Evolutionary conservation across 23 tunicate genomes (phyloP).

Genomic region (Trididemnum clinides): DNA sequence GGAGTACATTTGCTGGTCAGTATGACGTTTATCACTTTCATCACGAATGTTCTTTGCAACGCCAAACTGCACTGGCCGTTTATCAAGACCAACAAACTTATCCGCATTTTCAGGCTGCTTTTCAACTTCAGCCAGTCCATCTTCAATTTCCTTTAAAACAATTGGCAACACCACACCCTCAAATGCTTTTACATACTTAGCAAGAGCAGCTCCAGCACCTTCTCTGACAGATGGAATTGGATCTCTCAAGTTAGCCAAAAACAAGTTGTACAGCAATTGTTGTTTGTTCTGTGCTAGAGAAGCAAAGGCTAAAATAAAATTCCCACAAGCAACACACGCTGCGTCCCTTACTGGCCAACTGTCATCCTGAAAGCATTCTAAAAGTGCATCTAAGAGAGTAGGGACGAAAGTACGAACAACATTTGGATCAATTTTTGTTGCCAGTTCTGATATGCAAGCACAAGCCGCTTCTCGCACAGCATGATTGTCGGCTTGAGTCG

Average conservation of each 20-base stretch:
- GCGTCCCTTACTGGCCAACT: slow-evolving; percentile 99
- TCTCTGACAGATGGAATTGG: slow-evolving; percentile 94
- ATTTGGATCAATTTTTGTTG: slow-evolving; percentile 43
- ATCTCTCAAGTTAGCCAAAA: slow-evolving; percentile 74
- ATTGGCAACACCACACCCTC: slow-evolving; percentile 45
- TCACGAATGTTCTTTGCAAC: slow-evolving; percentile 67
- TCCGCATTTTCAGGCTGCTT: slow-evolving; percentile 57
- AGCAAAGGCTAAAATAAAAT: slow-evolving; percentile 64
- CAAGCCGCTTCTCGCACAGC: slow-evolving; percentile 99
- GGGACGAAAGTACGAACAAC: slow-evolving; percentile 28
- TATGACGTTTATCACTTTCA: slow-evolving; percentile 52
- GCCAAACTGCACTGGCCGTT: slow-evolving; percentile 87
- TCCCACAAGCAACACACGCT: slow-evolving; percentile 92
- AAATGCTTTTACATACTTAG: slow-evolving; percentile 72
- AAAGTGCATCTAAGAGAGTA: slow-evolving; percentile 40
- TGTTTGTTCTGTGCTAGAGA: slow-evolving; percentile 31
- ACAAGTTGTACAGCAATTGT: slow-evolving; percentile 57
- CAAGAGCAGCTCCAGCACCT: slow-evolving; percentile 90
- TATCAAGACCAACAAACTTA: slow-evolving; percentile 74
- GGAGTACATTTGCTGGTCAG: slow-evolving; percentile 92
- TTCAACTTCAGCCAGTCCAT: slow-evolving; percentile 55
- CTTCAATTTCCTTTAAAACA: slow-evolving; percentile 50
- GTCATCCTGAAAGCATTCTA: slow-evolving; percentile 89
- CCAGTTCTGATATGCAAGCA: slow-evolving; percentile 95
- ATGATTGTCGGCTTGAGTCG: slow-evolving; percentile 92